A percentile compares a stretch with the other conserved stretches of the same genome.
phyloP scores from a whole-genome alignment of 2,113 vertebrate genomes.

The Bambusicola thoracicus region DNA sequence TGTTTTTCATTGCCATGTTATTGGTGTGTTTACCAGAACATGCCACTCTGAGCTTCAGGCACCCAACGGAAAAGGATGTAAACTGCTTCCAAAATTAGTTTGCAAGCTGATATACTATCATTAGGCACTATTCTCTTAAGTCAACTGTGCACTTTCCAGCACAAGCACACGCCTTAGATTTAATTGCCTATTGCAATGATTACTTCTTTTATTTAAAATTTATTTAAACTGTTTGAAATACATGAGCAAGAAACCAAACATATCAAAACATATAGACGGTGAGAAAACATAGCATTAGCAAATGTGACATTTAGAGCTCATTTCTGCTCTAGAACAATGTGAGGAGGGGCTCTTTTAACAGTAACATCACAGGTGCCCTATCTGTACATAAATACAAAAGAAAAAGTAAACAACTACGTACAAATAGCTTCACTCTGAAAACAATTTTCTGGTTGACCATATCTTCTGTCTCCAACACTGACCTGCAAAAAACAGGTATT shows the following conservation, averaged over 20 bases:
- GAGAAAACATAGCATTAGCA: neutral
- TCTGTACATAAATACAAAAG: neutral
- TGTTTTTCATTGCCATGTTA: neutral
- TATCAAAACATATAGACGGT: neutral
- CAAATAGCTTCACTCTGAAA: neutral
- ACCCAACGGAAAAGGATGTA: neutral
- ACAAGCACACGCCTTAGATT: neutral
- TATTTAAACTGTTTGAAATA: neutral
- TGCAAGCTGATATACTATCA: neutral
- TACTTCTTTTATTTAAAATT: neutral
- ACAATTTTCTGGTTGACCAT: neutral
- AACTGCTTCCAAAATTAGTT: neutral
- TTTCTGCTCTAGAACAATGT: neutral
- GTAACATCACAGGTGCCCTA: neutral
- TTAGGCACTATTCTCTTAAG: neutral
- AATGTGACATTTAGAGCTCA: neutral
- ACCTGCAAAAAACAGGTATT: neutral
- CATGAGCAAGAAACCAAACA: neutral
- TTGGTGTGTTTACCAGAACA: neutral
- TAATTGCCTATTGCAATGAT: neutral
- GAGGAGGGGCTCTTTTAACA: neutral
- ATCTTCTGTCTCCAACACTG: neutral
- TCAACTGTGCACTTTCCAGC: neutral
- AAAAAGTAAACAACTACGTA: neutral
- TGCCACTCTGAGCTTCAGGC: neutral